phyloP scores from a whole-genome alignment of 2,888 invertebrate genomes.

The Mactromeris polynyma region DNA sequence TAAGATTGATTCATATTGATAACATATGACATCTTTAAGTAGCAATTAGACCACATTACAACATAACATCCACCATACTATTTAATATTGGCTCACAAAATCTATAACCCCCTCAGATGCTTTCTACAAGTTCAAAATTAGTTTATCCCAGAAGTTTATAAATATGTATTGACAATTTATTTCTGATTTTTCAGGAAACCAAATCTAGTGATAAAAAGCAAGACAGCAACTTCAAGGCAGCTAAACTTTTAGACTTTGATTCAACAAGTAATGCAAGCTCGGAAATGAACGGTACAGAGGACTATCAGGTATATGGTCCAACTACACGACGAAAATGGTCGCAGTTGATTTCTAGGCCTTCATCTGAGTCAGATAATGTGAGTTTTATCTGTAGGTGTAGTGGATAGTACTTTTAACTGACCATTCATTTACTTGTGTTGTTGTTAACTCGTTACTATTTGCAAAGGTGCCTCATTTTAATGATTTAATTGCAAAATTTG shows the following conservation, averaged over 20 bases:
- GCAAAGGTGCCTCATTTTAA: too few species aligned
- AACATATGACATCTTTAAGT: too few species aligned
- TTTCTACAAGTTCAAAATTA: too few species aligned
- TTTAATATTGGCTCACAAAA: too few species aligned
- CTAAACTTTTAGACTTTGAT: conserved; percentile 83
- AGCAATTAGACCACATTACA: too few species aligned
- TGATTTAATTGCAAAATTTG: too few species aligned
- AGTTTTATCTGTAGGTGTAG: conserved; percentile 54
- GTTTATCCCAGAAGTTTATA: too few species aligned
- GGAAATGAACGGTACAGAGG: conserved; percentile 67
- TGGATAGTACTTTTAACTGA: conserved; percentile 28
- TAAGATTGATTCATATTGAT: too few species aligned
- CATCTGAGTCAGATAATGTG: conserved; percentile 72
- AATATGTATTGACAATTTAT: too few species aligned
- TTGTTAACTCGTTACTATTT: background rate
- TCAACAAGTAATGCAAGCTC: conserved; percentile 81
- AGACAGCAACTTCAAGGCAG: conserved; percentile 70
- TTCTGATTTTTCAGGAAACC: conserved; percentile 19
- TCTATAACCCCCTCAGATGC: too few species aligned
- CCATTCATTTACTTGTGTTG: background rate
- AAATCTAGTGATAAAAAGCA: conserved; percentile 45
- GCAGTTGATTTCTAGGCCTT: conserved; percentile 89
- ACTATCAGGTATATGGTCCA: conserved; percentile 89
- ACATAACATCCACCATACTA: too few species aligned
- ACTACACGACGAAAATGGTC: conserved; percentile 93